Conservation (phyloP, 2,888 invertebrate species). For the Pyrochroa serraticornis region DNA sequence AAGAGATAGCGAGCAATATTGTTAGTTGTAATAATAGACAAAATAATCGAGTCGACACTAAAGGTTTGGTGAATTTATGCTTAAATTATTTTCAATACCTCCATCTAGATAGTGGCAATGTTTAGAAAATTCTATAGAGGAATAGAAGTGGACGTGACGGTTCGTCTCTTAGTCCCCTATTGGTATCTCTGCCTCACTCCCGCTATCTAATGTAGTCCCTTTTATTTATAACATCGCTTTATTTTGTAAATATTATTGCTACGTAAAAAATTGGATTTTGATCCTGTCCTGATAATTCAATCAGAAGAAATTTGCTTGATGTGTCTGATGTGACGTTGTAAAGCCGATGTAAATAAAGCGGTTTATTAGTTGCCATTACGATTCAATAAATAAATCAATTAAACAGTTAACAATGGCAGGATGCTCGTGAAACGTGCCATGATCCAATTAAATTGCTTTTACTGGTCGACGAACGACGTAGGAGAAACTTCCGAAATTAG, state of each 20-base stretch:
- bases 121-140: too few relatives aligned
- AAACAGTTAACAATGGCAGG: slow-evolving; percentile 13
- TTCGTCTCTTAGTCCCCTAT: slow-evolving; percentile 14
- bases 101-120: background rate
- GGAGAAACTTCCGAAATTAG: slow-evolving; percentile 5
- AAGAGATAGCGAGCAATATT: slow-evolving; percentile 6
- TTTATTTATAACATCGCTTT: background rate
- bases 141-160: background rate
- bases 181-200: slow-evolving; percentile 18
- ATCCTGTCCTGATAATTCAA: too few relatives aligned
- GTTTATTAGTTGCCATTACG: background rate
- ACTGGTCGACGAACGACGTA: slow-evolving; percentile 9
- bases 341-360: too few relatives aligned
- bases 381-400: slow-evolving; percentile 7
- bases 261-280: too few relatives aligned
- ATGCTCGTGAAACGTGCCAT: slow-evolving; percentile 9
- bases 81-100: background rate
- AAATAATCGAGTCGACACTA: background rate
- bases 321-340: too few relatives aligned
- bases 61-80: background rate
- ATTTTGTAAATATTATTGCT: too few relatives aligned
- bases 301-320: too few relatives aligned
- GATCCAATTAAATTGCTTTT: slow-evolving; percentile 19
- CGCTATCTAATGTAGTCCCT: background rate
- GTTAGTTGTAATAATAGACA: slow-evolving; percentile 7